Percentiles rank a stretch among this genome's conserved stretches.
Evolutionary conservation across 2,797 vertebrate species (phyloP).

Genomic region (Lophius americanus): DNA sequence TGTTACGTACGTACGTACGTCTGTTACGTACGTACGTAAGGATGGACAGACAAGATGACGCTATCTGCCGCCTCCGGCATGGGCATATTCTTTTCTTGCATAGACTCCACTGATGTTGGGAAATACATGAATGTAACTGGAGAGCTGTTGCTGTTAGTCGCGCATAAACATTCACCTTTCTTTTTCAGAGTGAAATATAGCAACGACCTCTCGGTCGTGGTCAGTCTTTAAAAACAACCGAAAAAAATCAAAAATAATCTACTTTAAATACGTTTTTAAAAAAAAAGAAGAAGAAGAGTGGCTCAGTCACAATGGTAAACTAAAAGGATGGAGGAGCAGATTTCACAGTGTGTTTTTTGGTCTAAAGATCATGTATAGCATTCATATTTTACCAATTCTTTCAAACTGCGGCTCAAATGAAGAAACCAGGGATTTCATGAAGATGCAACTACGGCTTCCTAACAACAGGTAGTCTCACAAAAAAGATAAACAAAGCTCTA

Average conservation of each 20-base stretch:
- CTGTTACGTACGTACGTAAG: too few relatives aligned
- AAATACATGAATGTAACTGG: constrained; percentile 1
- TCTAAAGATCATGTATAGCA: constrained; percentile 11
- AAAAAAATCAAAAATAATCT: constrained; percentile 16
- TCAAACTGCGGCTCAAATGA: constrained; percentile 16
- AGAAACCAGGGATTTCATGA: background rate
- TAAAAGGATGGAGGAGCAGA: constrained; percentile 10
- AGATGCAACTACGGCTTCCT: constrained; percentile 28
- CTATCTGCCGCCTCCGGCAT: too few relatives aligned
- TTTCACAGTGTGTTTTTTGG: constrained; percentile 51
- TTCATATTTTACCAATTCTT: constrained; percentile 23
- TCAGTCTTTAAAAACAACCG: constrained; percentile 4
- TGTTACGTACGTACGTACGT: too few relatives aligned
- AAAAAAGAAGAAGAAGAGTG: constrained; percentile 2
- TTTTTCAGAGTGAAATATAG: constrained; percentile 12
- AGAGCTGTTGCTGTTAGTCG: constrained; percentile 13
- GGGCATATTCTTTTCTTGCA: constrained; percentile 53
- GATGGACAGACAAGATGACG: too few relatives aligned
- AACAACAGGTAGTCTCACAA: constrained; percentile 28
- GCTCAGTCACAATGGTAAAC: constrained; percentile 34
- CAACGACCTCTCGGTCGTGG: constrained; percentile 1
- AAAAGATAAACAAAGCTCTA: constrained; percentile 36
- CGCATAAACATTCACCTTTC: constrained; percentile 5
- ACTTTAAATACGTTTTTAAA: constrained; percentile 13
- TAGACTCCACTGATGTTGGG: constrained; percentile 54